A percentile compares a stretch with the other conserved stretches of the same genome.
Evolutionary conservation across 2,797 vertebrate genomes (phyloP).

Genomic region (Psittacula derbiana): DNA sequence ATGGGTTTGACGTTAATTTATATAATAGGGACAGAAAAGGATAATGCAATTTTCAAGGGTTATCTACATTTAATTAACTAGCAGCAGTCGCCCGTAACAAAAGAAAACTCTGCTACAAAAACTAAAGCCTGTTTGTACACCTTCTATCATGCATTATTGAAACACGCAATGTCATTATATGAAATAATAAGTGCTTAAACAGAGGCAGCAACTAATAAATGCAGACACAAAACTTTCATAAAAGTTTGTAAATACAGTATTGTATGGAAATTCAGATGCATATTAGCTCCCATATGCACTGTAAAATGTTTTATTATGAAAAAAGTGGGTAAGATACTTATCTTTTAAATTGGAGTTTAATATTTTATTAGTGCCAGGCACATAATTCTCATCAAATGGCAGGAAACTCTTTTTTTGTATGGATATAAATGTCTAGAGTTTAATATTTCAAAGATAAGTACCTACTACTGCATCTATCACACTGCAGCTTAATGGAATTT

Average conservation of each 20-base stretch:
- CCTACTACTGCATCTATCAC: constrained; percentile 80
- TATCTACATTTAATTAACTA: constrained; percentile 77
- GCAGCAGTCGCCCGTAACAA: constrained; percentile 67
- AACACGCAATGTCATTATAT: constrained; percentile 65
- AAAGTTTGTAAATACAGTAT: constrained; percentile 87
- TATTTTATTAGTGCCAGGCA: constrained; percentile 87
- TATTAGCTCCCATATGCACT: constrained; percentile 76
- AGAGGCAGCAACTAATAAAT: constrained; percentile 69
- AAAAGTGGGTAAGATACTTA: constrained; percentile 84
- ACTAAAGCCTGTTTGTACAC: constrained; percentile 67
- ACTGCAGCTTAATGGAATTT: constrained; percentile 79
- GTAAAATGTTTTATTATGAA: constrained; percentile 86
- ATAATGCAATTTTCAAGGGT: constrained; percentile 72
- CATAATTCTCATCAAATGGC: constrained; percentile 88
- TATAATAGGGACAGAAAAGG: constrained; percentile 77
- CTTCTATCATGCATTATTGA: constrained; percentile 75
- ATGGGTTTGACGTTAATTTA: constrained; percentile 80
- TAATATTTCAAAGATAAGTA: constrained; percentile 85
- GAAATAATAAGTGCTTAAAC: constrained; percentile 64
- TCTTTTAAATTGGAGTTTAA: constrained; percentile 92
- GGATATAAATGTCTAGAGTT: constrained; percentile 86
- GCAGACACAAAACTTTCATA: constrained; percentile 72
- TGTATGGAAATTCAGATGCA: constrained; percentile 81
- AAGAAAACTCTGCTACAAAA: constrained; percentile 54
- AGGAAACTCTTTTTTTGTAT: constrained; percentile 82